Evolutionary conservation across 2,113 vertebrate genomes (phyloP).

Genomic region (Myrmecobius fasciatus): DNA sequence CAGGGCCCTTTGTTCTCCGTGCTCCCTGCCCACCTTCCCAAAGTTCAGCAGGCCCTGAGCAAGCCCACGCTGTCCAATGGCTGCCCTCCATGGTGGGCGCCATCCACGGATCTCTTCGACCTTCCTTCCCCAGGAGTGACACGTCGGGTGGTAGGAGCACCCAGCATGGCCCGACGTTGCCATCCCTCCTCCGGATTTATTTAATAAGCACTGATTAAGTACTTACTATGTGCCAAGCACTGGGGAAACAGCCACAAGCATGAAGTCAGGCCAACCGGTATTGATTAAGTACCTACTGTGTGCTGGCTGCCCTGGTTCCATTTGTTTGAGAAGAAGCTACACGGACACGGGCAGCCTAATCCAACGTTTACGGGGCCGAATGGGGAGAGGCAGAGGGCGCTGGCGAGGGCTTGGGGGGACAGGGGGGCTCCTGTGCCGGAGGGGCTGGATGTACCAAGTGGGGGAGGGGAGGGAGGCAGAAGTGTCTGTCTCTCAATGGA

Average conservation of each 20-base stretch:
- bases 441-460: neutral
- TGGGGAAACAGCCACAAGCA: neutral
- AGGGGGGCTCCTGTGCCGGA: neutral
- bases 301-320: neutral
- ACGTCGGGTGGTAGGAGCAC: neutral
- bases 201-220: neutral
- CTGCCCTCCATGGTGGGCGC: no score
- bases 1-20: no score
- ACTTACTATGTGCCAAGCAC: neutral
- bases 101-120: neutral
- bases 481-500: neutral
- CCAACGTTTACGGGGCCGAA: neutral
- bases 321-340: neutral
- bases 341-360: neutral
- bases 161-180: neutral
- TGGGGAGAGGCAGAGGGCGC: neutral
- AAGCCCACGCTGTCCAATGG: no score
- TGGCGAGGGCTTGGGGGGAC: neutral
- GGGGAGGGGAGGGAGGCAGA: neutral
- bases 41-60: no score
- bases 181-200: neutral
- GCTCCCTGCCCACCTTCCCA: no score
- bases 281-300: neutral
- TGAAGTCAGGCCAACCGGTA: neutral
- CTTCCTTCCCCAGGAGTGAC: neutral